Evolutionary conservation across 2,888 invertebrate species (phyloP).

Genomic region (Fissipunctia ypsillon): DNA sequence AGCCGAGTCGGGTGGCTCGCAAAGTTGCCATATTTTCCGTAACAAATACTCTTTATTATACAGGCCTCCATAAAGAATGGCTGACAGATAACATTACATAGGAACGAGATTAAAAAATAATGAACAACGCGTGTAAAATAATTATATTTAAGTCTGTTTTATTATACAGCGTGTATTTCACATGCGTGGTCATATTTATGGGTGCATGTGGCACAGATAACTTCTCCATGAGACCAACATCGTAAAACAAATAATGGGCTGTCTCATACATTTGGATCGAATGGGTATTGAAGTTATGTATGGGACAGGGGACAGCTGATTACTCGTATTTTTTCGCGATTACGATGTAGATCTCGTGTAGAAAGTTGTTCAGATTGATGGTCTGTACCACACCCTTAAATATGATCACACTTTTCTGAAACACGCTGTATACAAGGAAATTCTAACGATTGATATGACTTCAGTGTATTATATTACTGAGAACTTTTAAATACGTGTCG

Average conservation of each 20-base stretch:
- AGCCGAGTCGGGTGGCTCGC: slow-evolving; percentile 19
- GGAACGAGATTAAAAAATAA: slow-evolving; percentile 61
- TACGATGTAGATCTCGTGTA: too few relatives aligned
- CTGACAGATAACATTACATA: slow-evolving; percentile 62
- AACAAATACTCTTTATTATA: slow-evolving; percentile 63
- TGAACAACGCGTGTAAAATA: slow-evolving; percentile 40
- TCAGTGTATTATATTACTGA: slow-evolving; percentile 31
- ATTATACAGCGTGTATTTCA: neutral
- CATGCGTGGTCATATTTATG: too few relatives aligned
- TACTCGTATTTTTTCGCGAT: neutral
- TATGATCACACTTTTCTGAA: neutral
- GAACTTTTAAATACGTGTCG: slow-evolving; percentile 29
- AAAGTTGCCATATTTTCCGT: slow-evolving; percentile 32
- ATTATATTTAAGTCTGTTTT: slow-evolving; percentile 37
- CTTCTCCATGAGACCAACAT: too few relatives aligned
- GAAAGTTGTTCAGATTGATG: neutral
- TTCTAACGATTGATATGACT: slow-evolving; percentile 25
- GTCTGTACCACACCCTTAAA: neutral
- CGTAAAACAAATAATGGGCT: neutral
- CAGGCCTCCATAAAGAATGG: slow-evolving; percentile 55
- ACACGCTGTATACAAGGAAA: neutral
- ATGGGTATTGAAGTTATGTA: neutral
- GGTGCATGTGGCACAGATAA: too few relatives aligned
- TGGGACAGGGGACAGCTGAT: neutral
- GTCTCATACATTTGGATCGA: neutral